Evolutionary conservation across 2,888 invertebrate genomes (phyloP), one percentile per base, ranked within the genome.

Genomic region (Drosophila peninsularis): DNA sequence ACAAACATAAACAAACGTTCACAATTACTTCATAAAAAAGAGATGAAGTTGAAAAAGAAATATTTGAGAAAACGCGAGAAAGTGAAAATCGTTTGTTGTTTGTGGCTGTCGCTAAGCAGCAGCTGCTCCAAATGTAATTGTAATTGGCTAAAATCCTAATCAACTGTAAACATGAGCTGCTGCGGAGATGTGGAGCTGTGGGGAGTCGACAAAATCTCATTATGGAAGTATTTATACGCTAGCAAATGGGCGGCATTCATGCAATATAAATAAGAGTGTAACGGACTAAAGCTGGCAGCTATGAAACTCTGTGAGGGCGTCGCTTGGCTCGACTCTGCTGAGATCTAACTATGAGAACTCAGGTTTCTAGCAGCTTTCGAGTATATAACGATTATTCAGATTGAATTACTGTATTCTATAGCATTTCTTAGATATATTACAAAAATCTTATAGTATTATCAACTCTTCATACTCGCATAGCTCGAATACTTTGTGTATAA

Each of bases 121-220:
- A 73, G 75, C 78, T 87, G 86, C 71, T 74, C 71, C 56, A 65
- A 78, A 83, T 85, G 80, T 83, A 73, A 82, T 71, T 81, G 80
- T 87, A 87, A 83, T 86, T 83, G 86, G 86, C 83, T 62, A 62
- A 67, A 79, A 69, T 68, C 58, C 71, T 69, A 83, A 70, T 71
- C 58, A 87, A 73, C 58, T 78, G 67, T 58, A 64, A 70, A 73
- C 65, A 71, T 39, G 67, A 36, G 39, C 21, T 50, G 44, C 37
- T 39, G 34, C 17, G 3, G 3, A 21, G 44, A 3, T 4, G 27
- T 10, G 30, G 13, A 34, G 47, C 42, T 49, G 17, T 37, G 9
- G 4, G 44, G 37, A 10, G 32, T 21, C 52, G 36, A 14, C 41
- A 32, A 54, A 75, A 75, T 71, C 76, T 60, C 63, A 69, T 79